Base-by-base conservation (phyloP, 2,888 invertebrate species). In the Plagodis dolabraria region DNA sequence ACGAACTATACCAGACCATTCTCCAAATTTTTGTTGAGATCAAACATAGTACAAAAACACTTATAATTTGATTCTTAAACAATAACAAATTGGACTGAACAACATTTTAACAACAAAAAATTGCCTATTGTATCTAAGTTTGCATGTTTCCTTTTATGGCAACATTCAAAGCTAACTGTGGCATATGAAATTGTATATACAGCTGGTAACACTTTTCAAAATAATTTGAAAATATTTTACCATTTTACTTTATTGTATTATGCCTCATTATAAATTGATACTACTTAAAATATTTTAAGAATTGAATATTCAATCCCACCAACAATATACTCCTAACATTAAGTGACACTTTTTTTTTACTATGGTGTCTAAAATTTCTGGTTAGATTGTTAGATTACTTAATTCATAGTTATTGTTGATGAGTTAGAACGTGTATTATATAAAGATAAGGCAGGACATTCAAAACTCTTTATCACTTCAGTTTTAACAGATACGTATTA, bases 241-340 rank as follows among this genome's bases (percentile, higher is more conserved):
- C 59, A 53, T 65, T 66, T 62, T 64, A 71, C 57, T 67, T 60
- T 52, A 46, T 68, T 73, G 67, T 78, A 81, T 85, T 85, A 85
- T 87, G 86, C 86, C 82, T 83, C 81, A 72, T 75, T 76, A 77
- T 75, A 82, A 22, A 83, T 82, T 82, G 80, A 82, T 78, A 79
- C 83, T 84, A 85, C 83, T 85, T 84, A 85, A 77, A 83, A 77
- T 75, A 72, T 53, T 53, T 57, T 42, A 55, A 40, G 7, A 42
- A 54, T 33, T 59, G 6, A 9, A 47, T 33, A 47, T 47, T 10
- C 5, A 2, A 44, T 43, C 40, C 52, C 43, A 48, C 47, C 54
- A 12, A 47, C 47, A 36, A 7, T 38, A 7, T 38, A 53, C 47
- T 22, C 10, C 40, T 12, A 46, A 51, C 10, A 8, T 36, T 8